Evolutionary conservation across 2,113 vertebrate genomes (phyloP).

Genomic region (Oryzias celebensis): DNA sequence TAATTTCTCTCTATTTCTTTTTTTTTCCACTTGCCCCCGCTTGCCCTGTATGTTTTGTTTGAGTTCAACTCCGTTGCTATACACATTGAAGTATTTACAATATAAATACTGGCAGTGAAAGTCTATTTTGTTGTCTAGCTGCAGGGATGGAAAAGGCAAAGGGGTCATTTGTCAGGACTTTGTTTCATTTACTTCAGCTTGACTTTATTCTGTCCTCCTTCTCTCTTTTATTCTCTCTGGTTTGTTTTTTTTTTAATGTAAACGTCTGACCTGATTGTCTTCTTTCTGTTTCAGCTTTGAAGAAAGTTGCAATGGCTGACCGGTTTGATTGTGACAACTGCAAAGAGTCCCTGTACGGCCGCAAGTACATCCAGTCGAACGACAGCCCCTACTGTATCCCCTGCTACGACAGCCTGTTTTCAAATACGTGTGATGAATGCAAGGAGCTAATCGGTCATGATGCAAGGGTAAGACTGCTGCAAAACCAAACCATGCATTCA

Average conservation of each 20-base stretch:
- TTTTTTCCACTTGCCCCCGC: slow-evolving; percentile 42
- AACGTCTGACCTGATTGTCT: not conserved
- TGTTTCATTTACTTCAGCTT: not conserved
- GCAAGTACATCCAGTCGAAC: slow-evolving; percentile 97
- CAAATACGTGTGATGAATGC: slow-evolving; percentile 97
- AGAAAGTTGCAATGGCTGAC: slow-evolving; percentile 85
- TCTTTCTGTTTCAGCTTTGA: slow-evolving; percentile 34
- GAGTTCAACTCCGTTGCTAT: slow-evolving; percentile 32
- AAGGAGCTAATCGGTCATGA: slow-evolving; percentile 97
- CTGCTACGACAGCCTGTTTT: slow-evolving; percentile 94
- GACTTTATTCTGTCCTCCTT: not conserved
- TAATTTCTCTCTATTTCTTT: slow-evolving; percentile 4
- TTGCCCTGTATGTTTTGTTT: slow-evolving; percentile 43
- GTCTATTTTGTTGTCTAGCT: slow-evolving; percentile 15
- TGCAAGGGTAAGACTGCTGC: slow-evolving; percentile 83
- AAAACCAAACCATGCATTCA: too few relatives aligned
- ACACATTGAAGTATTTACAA: slow-evolving; percentile 52
- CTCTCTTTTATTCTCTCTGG: not conserved
- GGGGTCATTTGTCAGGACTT: slow-evolving; percentile 15
- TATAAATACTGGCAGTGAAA: slow-evolving; percentile 54
- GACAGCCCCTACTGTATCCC: slow-evolving; percentile 94
- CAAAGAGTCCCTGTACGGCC: slow-evolving; percentile 94
- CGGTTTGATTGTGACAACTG: slow-evolving; percentile 95
- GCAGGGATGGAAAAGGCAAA: slow-evolving; percentile 29
- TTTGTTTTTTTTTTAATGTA: not conserved